Base-by-base conservation (phyloP, 2,797 vertebrate genomes). In the Bradypodion pumilum region DNA sequence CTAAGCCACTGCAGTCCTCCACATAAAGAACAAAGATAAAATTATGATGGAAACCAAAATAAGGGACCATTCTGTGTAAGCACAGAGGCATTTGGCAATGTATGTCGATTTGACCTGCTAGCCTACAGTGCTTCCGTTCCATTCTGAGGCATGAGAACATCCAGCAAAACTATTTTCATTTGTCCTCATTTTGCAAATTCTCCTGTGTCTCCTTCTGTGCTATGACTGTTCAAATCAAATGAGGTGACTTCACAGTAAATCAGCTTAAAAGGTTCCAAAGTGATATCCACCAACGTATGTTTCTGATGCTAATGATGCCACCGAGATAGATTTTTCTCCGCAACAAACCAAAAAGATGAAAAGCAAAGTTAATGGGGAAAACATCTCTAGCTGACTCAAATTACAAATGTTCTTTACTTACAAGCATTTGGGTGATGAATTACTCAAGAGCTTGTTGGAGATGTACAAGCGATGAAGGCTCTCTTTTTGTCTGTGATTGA, bases 221-320 rank as follows among this genome's bases (percentile, higher is more conserved):
- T 75, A 72, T 90, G 88, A 49, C 72, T 85, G 74, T 90, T 91
- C 90, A 95, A 95, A 94, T 95, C 91, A 94, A 93, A 90, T 49
- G 78, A 81, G 93, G 89, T 90, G 88, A 93, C 92, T 95, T 91
- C 88, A 93, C 86, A 89, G 83, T 93, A 95, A 93, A 94, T 94
- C 91, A 94, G 90, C 91, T 85, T 88, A 93, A 85, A 88, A 1
- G 8, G 86, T 92, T 92, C 91, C 85, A 91, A 93, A 93, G 75
- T 91, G 85, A 94, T 93, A 92, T 72, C 62, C 91, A 82, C 80
- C 91, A 91, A 93, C 83, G 92, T 91, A 85, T 40, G 68, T 81
- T 93, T 93, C 70, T 92, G 70, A 87, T 83, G 87, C 88, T 91
- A 92, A 92, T 80, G 72, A 88, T 89, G 84, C 89, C 91, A 88